These are phyloP conservation scores for Sesia bembeciformis DNA, from an alignment of 2,888 invertebrate genomes.

Conservation along the genomic window DNA sequence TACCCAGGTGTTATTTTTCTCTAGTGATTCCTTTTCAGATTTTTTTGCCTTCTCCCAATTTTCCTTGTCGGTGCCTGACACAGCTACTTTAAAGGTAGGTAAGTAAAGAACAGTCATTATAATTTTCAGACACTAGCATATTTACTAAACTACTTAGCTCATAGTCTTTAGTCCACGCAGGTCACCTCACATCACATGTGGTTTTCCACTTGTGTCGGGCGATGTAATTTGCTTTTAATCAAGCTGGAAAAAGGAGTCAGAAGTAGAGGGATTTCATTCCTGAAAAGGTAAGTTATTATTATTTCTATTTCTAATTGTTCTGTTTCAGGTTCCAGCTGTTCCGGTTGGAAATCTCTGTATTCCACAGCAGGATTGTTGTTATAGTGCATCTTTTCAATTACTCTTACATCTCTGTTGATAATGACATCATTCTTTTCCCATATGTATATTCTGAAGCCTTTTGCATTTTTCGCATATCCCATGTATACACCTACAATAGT, in stretches of 20 bases:
- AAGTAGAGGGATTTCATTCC: neutral
- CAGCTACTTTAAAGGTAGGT: neutral
- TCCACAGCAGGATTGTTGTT: neutral
- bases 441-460: too few species aligned
- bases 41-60: neutral
- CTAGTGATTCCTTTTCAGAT: neutral
- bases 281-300: neutral
- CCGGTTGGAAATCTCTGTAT: too few species aligned
- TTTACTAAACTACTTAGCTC: neutral
- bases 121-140: neutral
- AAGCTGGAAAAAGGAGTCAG: neutral
- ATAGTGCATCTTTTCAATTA: conserved; percentile 1
- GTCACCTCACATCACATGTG: neutral
- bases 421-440: neutral
- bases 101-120: neutral
- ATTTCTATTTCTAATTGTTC: neutral
- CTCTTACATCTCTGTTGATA: neutral
- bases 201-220: neutral
- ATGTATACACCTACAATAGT: conserved; percentile 3
- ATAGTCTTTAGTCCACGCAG: neutral
- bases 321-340: neutral
- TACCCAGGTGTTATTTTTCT: neutral
- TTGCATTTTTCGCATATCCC: conserved; percentile 2
- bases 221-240: neutral
- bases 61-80: neutral